Base-by-base conservation (phyloP, 2,888 invertebrate species). In the Andricus quercusramuli region DNA sequence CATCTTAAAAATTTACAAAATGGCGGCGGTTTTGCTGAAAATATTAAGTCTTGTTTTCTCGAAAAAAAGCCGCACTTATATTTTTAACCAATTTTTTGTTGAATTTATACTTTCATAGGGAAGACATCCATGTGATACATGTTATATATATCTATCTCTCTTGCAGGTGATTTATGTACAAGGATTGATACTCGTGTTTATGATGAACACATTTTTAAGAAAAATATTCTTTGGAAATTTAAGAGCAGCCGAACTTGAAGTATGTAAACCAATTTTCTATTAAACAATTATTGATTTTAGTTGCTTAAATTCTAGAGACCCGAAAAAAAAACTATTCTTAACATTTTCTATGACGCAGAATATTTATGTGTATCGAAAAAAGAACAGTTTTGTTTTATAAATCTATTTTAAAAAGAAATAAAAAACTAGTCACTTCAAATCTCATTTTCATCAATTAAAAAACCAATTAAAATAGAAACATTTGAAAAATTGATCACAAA, bases 81-180 rank as follows among this genome's bases (percentile, higher is more conserved):
- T 37, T 8, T 37, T 37, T 37, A 1, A 9, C 37, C 37, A 37
- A 37, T 37, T 8, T 8, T 37, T 37, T 37, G 37, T 37, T 37
- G 37, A 37, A 37, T 37, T 37, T 37, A 8, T 8, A 37, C 37
- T 37, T 37, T 37, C 8, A 37, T 37, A 37, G 9, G 8, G 37
- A 37, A 9, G 37, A 37, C 37, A 37, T 37, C 37, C 37, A 37
- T 8, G 37, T 47, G 4, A 47, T 47, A 17, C 17, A 47, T 47
- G 15, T 15, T 47, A 44, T 44, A 47, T 66, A 37, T 59, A 88
- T 37, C 8, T 37, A 8, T 29, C 2, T 89, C 77, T 89, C 81
- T 95, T 96, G 74, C 94, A 99, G 99, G 98, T 99, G 87, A 97
- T 99, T 93, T 99, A 99, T 93, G 95, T 98, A 88, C 99, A 99